These are phyloP conservation scores for Agelastica alni DNA, from an alignment of 2,888 invertebrate species.

Conservation along the genomic window DNA sequence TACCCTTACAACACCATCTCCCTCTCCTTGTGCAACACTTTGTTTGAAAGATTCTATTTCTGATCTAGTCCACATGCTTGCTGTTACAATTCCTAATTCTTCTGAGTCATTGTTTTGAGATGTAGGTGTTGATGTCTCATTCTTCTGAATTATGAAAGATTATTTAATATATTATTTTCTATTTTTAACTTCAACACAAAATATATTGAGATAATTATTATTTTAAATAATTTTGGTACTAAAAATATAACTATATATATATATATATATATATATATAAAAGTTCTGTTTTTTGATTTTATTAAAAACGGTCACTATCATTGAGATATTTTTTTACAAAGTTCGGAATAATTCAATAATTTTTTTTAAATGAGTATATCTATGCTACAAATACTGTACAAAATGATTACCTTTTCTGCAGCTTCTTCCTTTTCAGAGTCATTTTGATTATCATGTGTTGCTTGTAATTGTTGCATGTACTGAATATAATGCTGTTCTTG, in stretches of 20 bases:
- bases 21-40: conserved; percentile 65
- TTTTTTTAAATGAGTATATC: too few species aligned
- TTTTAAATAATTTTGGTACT: too few species aligned
- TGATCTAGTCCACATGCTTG: conserved; percentile 94
- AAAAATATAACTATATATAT: too few species aligned
- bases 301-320: too few species aligned
- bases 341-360: too few species aligned
- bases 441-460: conserved; percentile 53
- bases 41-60: conserved; percentile 91
- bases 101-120: conserved; percentile 33
- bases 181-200: too few species aligned
- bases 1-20: conserved; percentile 89
- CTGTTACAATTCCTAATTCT: conserved; percentile 61
- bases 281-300: too few species aligned
- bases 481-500: conserved; percentile 99
- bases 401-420: conserved; percentile 29
- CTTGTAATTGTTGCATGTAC: conserved; percentile 91
- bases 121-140: conserved; percentile 21
- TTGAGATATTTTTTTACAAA: too few species aligned
- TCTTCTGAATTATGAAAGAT: conserved; percentile 6
- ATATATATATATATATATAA: too few species aligned
- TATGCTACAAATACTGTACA: too few species aligned
- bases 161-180: too few species aligned
- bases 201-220: too few species aligned
- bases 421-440: conserved; percentile 31